Evolutionary conservation across 2,888 invertebrate genomes (phyloP).

Genomic region (Rotaria socialis): DNA sequence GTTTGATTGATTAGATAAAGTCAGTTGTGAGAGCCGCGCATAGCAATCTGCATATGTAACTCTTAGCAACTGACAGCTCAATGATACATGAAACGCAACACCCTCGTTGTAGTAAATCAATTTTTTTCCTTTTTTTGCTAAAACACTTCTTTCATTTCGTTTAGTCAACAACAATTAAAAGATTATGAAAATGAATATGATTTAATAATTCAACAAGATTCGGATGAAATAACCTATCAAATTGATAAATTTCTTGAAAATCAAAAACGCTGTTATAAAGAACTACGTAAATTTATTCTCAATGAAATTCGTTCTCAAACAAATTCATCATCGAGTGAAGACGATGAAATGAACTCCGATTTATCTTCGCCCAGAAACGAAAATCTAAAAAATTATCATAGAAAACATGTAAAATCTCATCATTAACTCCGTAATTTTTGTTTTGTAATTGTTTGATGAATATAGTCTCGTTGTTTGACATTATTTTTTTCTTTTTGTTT

Average conservation of each 20-base stretch:
- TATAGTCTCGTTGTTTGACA: neutral
- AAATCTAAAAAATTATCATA: neutral
- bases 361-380: neutral
- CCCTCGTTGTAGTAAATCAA: no score
- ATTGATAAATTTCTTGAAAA: neutral
- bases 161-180: conserved; percentile 23
- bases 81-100: no score
- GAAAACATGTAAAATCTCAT: neutral
- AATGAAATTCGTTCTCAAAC: neutral
- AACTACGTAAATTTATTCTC: neutral
- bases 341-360: neutral
- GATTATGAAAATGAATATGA: neutral
- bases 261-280: neutral
- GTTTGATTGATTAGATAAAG: neutral
- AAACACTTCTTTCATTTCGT: neutral
- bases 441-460: neutral
- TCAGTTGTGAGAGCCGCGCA: neutral
- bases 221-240: neutral
- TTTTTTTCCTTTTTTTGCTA: neutral
- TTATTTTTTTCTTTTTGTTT: neutral
- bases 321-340: neutral
- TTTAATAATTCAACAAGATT: neutral
- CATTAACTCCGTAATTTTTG: neutral
- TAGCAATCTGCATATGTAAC: neutral
- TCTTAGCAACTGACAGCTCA: neutral